Percentiles rank a stretch among this genome's conserved stretches.
Evolutionary conservation across 2,797 vertebrate species (phyloP).

Genomic region (Crossoptilon crossoptilon): DNA sequence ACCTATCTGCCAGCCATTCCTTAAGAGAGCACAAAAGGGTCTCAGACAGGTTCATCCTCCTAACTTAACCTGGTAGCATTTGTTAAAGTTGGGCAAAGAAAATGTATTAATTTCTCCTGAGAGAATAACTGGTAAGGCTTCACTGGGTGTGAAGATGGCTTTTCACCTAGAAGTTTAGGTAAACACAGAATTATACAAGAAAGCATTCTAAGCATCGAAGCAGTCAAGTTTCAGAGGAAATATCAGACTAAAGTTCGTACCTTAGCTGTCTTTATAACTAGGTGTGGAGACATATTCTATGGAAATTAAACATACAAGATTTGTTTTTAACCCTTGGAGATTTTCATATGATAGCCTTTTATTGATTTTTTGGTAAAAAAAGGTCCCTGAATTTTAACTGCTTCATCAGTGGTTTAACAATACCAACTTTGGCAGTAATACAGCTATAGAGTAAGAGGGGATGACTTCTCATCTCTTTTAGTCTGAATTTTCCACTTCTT

Average conservation of each 20-base stretch:
- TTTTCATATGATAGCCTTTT: not conserved
- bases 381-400: not conserved
- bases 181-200: constrained; percentile 5
- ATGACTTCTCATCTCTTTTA: not conserved
- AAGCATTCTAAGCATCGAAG: constrained; percentile 1
- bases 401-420: not conserved
- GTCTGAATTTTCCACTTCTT: not conserved
- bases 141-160: not conserved
- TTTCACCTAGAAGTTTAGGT: not conserved
- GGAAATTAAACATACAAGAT: not conserved
- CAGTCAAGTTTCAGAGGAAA: constrained; percentile 10
- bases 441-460: not conserved
- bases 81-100: not conserved
- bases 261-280: not conserved
- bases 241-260: not conserved
- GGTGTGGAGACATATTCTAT: not conserved
- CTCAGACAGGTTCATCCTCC: not conserved
- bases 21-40: not conserved
- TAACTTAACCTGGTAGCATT: not conserved
- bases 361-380: not conserved
- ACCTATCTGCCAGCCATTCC: not conserved
- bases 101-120: constrained; percentile 55
- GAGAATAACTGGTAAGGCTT: constrained; percentile 6
- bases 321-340: not conserved
- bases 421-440: not conserved